phyloP scores from a whole-genome alignment of 2,888 invertebrate genomes.

The Apomyelois bistriatella region DNA sequence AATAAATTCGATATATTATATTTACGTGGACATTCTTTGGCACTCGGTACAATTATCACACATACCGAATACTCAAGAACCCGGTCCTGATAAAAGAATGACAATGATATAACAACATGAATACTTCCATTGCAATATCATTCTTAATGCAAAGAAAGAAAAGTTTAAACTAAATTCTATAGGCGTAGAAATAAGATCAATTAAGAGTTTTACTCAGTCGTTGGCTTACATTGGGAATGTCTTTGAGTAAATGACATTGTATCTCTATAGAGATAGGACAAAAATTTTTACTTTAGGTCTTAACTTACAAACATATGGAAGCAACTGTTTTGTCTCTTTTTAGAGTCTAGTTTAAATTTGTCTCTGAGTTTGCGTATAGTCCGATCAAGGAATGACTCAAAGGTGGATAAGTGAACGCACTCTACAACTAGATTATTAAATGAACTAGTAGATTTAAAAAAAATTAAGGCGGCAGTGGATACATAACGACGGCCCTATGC shows the following conservation, averaged over 20 bases:
- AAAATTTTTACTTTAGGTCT: too few species aligned
- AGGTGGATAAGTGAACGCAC: too few species aligned
- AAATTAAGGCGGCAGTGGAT: too few species aligned
- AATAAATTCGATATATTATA: slow-evolving; percentile 17
- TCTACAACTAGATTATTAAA: too few species aligned
- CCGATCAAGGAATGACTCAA: too few species aligned
- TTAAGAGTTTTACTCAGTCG: not conserved
- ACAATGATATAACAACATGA: not conserved
- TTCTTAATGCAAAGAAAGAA: not conserved
- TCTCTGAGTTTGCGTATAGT: too few species aligned
- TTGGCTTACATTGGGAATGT: slow-evolving; percentile 20
- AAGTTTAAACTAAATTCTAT: not conserved
- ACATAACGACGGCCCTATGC: too few species aligned
- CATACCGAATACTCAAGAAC: slow-evolving; percentile 25
- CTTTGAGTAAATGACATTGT: slow-evolving; percentile 16
- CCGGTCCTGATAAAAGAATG: slow-evolving; percentile 29
- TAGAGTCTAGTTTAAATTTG: too few species aligned
- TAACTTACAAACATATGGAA: too few species aligned
- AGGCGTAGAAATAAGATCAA: not conserved
- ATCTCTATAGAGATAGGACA: too few species aligned
- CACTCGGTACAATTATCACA: slow-evolving; percentile 40
- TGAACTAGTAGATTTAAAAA: too few species aligned
- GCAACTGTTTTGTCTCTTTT: too few species aligned
- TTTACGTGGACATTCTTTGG: slow-evolving; percentile 34
- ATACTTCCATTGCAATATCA: not conserved